Evolutionary conservation across 2,888 invertebrate species (phyloP).

Genomic region (Andrena dorsata): DNA sequence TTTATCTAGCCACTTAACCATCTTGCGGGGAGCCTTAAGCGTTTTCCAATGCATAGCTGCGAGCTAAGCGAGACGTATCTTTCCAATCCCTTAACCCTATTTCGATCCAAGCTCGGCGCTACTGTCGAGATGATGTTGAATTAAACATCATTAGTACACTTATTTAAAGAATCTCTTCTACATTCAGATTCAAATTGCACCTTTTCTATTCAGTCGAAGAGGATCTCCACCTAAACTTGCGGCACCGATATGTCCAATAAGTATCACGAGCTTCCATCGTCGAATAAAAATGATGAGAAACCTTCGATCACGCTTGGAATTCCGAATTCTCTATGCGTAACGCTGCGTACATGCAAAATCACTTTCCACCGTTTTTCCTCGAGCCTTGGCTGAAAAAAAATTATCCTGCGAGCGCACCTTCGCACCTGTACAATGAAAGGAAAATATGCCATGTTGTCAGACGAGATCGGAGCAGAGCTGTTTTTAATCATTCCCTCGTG

Average conservation of each 20-base stretch:
- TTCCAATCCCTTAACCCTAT: slow-evolving; percentile 60
- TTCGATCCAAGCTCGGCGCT: slow-evolving; percentile 8
- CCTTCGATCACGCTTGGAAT: background rate
- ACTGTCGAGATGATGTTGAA: background rate
- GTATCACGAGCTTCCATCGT: background rate
- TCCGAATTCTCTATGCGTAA: background rate
- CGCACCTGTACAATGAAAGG: slow-evolving; percentile 14
- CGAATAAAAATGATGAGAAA: background rate
- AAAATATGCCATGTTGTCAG: slow-evolving; percentile 11
- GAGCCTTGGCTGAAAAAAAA: slow-evolving; percentile 15
- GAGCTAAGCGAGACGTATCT: slow-evolving; percentile 68
- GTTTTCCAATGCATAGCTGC: slow-evolving; percentile 80
- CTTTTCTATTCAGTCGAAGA: no score
- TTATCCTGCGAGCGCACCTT: slow-evolving; percentile 20
- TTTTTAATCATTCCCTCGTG: slow-evolving; percentile 6
- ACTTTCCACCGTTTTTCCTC: slow-evolving; percentile 26
- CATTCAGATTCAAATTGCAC: no score
- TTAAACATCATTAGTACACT: background rate
- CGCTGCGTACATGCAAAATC: slow-evolving; percentile 11
- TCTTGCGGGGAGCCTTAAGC: slow-evolving; percentile 74
- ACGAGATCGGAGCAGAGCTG: background rate
- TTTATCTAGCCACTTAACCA: slow-evolving; percentile 78
- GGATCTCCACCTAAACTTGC: no score
- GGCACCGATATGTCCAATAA: background rate
- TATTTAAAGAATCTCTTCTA: background rate